Conservation (phyloP, 1,140 invertebrate genomes). For the Eumaeus atala region DNA sequence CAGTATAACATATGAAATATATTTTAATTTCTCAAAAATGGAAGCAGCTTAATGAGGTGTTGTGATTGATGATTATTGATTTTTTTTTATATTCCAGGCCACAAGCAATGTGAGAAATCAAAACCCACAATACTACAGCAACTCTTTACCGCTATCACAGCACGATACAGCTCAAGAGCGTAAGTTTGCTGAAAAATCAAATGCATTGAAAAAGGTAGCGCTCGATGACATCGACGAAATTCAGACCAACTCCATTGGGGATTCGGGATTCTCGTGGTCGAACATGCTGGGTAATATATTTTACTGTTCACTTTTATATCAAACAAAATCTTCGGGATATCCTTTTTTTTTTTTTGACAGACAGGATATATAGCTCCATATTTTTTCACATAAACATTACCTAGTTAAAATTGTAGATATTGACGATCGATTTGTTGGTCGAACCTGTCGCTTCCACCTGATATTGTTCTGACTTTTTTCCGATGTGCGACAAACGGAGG, state of each 20-base stretch:
- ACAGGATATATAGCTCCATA: too few species aligned
- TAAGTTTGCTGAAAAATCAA: conserved; percentile 91
- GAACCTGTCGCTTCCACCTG: too few species aligned
- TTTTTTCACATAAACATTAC: not conserved
- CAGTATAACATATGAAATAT: too few species aligned
- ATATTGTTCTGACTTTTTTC: too few species aligned
- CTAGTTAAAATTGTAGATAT: not conserved
- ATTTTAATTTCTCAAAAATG: too few species aligned
- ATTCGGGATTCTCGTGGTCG: conserved; percentile 87
- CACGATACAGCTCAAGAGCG: conserved; percentile 73
- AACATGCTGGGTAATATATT: conserved; percentile 81
- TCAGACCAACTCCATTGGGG: conserved; percentile 85
- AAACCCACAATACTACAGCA: conserved; percentile 74
- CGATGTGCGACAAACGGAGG: too few species aligned
- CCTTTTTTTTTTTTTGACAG: too few species aligned
- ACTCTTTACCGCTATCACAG: conserved; percentile 41
- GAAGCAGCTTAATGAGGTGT: too few species aligned
- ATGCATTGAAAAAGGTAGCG: conserved; percentile 89
- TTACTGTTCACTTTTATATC: not conserved
- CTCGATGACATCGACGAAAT: conserved; percentile 87
- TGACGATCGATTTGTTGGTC: not conserved
- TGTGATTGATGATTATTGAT: too few species aligned
- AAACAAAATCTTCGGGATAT: not conserved
- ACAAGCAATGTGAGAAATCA: conserved; percentile 66
- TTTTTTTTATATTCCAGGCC: conserved; percentile 43